Evolutionary conservation across 2,113 vertebrate species (phyloP).

Genomic region (Antechinus flavipes): DNA sequence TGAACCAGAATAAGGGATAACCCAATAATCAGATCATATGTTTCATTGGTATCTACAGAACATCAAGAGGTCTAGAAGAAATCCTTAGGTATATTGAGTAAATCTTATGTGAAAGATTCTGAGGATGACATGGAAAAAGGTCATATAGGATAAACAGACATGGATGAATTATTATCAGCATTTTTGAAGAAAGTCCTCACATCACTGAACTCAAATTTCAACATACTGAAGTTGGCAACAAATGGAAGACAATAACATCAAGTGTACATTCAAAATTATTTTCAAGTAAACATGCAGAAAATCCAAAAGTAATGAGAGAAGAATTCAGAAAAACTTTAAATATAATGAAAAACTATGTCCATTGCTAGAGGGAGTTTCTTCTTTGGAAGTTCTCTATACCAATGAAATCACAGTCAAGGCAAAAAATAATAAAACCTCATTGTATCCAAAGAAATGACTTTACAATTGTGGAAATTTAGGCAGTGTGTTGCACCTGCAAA

Average conservation of each 20-base stretch:
- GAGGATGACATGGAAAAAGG: neutral
- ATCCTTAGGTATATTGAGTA: neutral
- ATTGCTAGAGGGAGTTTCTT: neutral
- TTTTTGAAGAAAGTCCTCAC: neutral
- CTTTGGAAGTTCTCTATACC: neutral
- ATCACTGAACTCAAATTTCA: neutral
- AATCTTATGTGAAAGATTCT: neutral
- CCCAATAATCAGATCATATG: neutral
- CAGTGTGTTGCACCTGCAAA: neutral
- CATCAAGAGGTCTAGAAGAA: neutral
- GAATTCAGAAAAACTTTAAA: neutral
- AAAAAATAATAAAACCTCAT: neutral
- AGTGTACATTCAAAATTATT: neutral
- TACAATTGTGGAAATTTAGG: neutral
- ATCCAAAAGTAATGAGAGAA: neutral
- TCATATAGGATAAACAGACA: neutral
- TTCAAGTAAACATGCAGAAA: neutral
- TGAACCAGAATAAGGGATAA: neutral
- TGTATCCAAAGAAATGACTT: neutral
- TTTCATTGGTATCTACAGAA: neutral
- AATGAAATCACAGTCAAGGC: neutral
- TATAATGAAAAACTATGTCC: neutral
- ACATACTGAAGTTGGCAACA: neutral
- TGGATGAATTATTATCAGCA: neutral
- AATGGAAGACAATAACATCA: neutral